Evolutionary conservation across 1,140 invertebrate genomes (phyloP).

Genomic region (Scaptomyza graminum): DNA sequence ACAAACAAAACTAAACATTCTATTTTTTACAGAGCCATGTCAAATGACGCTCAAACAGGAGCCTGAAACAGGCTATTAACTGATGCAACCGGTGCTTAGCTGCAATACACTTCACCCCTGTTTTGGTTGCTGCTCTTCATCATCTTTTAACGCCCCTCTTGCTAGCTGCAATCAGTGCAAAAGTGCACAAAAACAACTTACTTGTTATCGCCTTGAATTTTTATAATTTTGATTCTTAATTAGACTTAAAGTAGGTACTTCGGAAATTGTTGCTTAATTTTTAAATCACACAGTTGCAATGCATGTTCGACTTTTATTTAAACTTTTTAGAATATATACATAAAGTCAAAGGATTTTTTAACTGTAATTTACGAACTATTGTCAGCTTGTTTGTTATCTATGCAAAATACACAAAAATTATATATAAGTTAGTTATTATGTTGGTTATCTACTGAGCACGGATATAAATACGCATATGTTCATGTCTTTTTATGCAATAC

Average conservation of each 20-base stretch:
- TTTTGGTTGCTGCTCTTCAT: background rate
- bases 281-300: constrained; percentile 71
- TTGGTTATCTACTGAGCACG: constrained; percentile 21
- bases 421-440: background rate
- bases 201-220: constrained; percentile 77
- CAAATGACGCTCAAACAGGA: constrained; percentile 82
- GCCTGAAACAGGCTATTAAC: constrained; percentile 80
- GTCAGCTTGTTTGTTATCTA: constrained; percentile 52
- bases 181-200: constrained; percentile 66
- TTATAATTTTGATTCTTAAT: constrained; percentile 67
- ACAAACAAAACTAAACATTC: background rate
- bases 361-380: constrained; percentile 26
- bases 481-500: constrained; percentile 50
- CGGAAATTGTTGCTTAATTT: constrained; percentile 81
- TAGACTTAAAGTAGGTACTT: constrained; percentile 76
- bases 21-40: constrained; percentile 58
- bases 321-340: constrained; percentile 1
- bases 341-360: constrained; percentile 63
- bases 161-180: constrained; percentile 59
- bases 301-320: constrained; percentile 50
- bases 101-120: background rate
- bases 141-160: constrained; percentile 59
- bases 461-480: constrained; percentile 30
- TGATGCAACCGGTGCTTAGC: constrained; percentile 43
- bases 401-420: constrained; percentile 4